A percentile compares a stretch with the other conserved stretches of the same genome.
phyloP scores from a whole-genome alignment of 2,797 vertebrate genomes.

The Argyrosomus regius region DNA sequence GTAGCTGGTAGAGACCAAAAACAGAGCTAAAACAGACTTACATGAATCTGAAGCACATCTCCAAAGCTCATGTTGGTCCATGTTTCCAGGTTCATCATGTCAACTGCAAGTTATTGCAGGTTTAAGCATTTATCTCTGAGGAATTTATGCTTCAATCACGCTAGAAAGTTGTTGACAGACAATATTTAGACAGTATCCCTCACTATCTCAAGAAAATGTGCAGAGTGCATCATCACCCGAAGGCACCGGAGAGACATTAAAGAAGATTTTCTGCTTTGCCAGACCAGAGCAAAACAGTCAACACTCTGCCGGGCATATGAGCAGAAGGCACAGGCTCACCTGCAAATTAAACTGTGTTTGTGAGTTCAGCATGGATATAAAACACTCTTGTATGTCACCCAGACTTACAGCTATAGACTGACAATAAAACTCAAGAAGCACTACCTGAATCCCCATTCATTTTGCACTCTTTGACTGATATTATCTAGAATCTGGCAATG shows the following conservation, averaged over 20 bases:
- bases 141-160: background rate
- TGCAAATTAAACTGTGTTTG: conserved; percentile 42
- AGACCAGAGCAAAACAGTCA: conserved; percentile 16
- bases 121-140: background rate
- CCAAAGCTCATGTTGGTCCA: too few relatives aligned
- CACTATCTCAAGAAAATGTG: conserved; percentile 2
- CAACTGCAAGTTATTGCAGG: too few relatives aligned
- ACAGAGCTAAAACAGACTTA: background rate
- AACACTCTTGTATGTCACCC: conserved; percentile 31
- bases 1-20: background rate
- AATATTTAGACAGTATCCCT: background rate
- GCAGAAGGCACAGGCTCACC: conserved; percentile 9
- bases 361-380: conserved; percentile 33
- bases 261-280: conserved; percentile 35
- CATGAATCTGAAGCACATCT: too few relatives aligned
- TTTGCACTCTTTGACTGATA: conserved; percentile 67
- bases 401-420: conserved; percentile 52
- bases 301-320: conserved; percentile 11
- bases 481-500: conserved; percentile 65
- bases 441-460: conserved; percentile 64
- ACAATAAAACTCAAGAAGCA: conserved; percentile 59
- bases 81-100: too few relatives aligned
- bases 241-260: conserved; percentile 21
- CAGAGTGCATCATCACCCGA: conserved; percentile 13
- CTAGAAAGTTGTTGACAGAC: background rate